Evolutionary conservation across 2,113 vertebrate species (phyloP).

Genomic region (Setophaga coronata): DNA sequence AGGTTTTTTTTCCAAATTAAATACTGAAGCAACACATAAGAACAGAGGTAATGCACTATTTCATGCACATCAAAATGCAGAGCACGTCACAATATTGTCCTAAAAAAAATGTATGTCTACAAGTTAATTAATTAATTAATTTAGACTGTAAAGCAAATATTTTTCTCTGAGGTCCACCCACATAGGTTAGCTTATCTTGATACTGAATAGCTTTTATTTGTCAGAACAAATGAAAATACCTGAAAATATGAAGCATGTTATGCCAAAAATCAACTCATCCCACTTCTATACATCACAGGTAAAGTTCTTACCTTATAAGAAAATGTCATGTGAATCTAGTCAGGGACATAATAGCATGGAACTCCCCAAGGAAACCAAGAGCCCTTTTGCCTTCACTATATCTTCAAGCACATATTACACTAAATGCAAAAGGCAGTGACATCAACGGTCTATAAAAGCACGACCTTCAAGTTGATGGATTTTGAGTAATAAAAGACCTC

Average conservation of each 20-base stretch:
- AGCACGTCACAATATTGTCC: neutral
- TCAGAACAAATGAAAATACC: slow-evolving; percentile 35
- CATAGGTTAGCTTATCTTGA: neutral
- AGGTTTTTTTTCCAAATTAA: neutral
- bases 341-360: slow-evolving; percentile 18
- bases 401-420: slow-evolving; percentile 59
- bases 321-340: slow-evolving; percentile 55
- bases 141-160: neutral
- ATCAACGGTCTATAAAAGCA: slow-evolving; percentile 75
- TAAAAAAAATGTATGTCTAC: neutral
- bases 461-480: slow-evolving; percentile 74
- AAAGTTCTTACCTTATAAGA: slow-evolving; percentile 50
- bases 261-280: slow-evolving; percentile 56
- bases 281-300: slow-evolving; percentile 10
- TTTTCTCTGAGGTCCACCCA: neutral
- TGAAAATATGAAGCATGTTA: slow-evolving; percentile 20
- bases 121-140: neutral
- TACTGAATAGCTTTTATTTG: neutral
- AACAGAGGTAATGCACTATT: neutral
- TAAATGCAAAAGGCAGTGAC: slow-evolving; percentile 71
- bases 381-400: slow-evolving; percentile 57
- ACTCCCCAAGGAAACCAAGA: slow-evolving; percentile 69
- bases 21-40: neutral
- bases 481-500: slow-evolving; percentile 75
- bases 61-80: neutral